A percentile compares a stretch with the other conserved stretches of the same genome.
Conservation (phyloP, 2,888 invertebrate genomes). For the Cryptosula pallasiana region DNA sequence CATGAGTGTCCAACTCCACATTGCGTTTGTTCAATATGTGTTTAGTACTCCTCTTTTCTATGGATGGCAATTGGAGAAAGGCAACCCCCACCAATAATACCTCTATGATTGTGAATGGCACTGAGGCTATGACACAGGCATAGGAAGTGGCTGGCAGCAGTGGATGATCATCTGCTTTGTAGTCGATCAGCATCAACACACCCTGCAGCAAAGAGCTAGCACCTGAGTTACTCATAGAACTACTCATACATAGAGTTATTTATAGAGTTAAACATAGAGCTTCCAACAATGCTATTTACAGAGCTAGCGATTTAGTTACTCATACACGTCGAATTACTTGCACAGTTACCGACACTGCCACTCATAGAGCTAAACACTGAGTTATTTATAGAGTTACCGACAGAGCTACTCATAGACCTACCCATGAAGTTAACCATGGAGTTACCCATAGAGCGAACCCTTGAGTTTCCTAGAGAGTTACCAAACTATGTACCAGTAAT, state of each 20-base stretch:
- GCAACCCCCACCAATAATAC: conserved; percentile 34
- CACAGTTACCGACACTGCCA: too few species aligned
- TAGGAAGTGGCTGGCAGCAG: conserved; percentile 42
- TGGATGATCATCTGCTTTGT: conserved; percentile 32
- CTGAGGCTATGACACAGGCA: conserved; percentile 37
- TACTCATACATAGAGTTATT: background rate
- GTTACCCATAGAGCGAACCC: too few species aligned
- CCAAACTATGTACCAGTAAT: too few species aligned
- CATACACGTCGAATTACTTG: too few species aligned
- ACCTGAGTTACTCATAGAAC: background rate
- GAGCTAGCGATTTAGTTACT: too few species aligned
- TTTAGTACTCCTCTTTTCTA: conserved; percentile 34
- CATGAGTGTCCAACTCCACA: conserved; percentile 42
- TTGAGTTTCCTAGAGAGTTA: too few species aligned
- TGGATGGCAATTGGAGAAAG: conserved; percentile 34
- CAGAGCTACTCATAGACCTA: too few species aligned
- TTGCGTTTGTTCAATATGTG: conserved; percentile 39
- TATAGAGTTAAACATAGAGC: too few species aligned
- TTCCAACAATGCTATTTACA: too few species aligned
- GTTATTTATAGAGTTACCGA: too few species aligned
- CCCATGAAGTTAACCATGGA: too few species aligned
- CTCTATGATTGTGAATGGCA: conserved; percentile 36
- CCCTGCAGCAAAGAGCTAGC: background rate
- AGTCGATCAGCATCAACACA: conserved; percentile 25
- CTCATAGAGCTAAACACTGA: too few species aligned